Evolutionary conservation across 2,888 invertebrate genomes (phyloP).

Genomic region (Chaitophorus viminalis): DNA sequence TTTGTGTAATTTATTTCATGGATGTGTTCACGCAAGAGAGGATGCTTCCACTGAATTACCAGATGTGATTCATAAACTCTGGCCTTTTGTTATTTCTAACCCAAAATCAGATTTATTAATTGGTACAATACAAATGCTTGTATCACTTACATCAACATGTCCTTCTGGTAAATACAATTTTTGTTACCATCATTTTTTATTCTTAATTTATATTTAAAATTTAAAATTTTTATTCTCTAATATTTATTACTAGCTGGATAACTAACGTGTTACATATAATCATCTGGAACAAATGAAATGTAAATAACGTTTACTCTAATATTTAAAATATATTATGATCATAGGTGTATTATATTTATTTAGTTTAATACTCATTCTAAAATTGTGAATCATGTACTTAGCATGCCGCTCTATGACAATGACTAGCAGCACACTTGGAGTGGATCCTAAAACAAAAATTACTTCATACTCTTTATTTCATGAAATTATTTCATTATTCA

Average conservation of each 20-base stretch:
- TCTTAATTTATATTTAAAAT: neutral
- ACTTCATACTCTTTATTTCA: constrained; percentile 52
- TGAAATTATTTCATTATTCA: constrained; percentile 33
- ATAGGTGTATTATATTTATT: neutral
- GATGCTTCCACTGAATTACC: constrained; percentile 45
- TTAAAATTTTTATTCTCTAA: neutral
- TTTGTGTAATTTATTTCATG: constrained; percentile 48
- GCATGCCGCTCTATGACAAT: constrained; percentile 57
- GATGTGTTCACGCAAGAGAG: constrained; percentile 25
- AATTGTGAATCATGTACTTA: neutral
- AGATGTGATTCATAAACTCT: constrained; percentile 51
- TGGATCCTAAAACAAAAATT: constrained; percentile 43
- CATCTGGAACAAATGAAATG: too few species aligned
- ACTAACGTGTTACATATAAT: too few species aligned
- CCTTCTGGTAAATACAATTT: constrained; percentile 40
- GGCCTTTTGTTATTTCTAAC: constrained; percentile 22
- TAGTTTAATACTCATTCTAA: neutral
- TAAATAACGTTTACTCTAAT: neutral
- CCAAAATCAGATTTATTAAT: constrained; percentile 51
- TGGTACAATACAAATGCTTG: constrained; percentile 49
- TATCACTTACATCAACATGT: constrained; percentile 46
- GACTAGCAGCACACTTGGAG: constrained; percentile 43
- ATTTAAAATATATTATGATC: neutral
- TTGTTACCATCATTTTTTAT: neutral
- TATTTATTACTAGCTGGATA: too few species aligned